phyloP scores from a whole-genome alignment of 2,797 vertebrate genomes.

The Danio aesculapii region DNA sequence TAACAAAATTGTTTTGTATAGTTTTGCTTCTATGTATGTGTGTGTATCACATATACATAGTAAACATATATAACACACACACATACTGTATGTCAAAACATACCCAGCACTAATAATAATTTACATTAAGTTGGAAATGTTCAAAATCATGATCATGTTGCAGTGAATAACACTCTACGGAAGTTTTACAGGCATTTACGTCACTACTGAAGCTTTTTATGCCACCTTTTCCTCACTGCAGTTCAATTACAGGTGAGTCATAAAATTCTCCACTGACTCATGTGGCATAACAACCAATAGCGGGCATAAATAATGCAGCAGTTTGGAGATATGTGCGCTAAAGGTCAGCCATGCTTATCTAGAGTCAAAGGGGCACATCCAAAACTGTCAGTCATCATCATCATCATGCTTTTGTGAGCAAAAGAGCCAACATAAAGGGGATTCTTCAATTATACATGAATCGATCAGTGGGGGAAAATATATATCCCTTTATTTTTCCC shows the following conservation, averaged over 20 bases:
- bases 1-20: no score
- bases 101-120: background rate
- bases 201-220: constrained; percentile 20
- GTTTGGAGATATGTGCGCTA: constrained; percentile 63
- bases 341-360: constrained; percentile 68
- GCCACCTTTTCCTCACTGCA: constrained; percentile 46
- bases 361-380: constrained; percentile 61
- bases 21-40: no score
- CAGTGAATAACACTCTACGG: background rate
- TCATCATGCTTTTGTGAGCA: constrained; percentile 57
- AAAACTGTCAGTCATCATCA: constrained; percentile 56
- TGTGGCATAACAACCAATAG: constrained; percentile 54
- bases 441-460: constrained; percentile 50
- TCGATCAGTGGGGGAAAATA: constrained; percentile 23
- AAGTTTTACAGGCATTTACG: constrained; percentile 4
- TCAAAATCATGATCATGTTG: background rate
- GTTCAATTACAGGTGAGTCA: constrained; percentile 56
- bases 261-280: constrained; percentile 56
- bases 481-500: background rate
- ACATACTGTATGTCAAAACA: no score
- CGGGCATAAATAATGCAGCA: constrained; percentile 64
- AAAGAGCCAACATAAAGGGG: constrained; percentile 36
- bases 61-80: no score
- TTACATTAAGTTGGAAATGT: background rate
- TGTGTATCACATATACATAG: no score